phyloP scores from a whole-genome alignment of 2,888 invertebrate species.

The Erannis defoliaria region DNA sequence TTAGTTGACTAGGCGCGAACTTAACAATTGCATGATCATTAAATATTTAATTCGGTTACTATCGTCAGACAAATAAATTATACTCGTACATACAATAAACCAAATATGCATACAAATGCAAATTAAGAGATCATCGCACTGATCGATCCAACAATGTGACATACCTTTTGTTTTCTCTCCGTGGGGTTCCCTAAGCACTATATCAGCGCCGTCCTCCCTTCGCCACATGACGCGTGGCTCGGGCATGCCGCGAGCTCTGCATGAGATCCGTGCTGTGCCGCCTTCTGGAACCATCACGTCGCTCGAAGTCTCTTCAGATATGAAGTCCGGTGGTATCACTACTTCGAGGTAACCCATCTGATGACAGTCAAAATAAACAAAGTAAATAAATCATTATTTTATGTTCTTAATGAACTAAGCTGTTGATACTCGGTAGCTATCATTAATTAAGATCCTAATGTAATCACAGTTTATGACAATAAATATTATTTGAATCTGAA shows the following conservation, averaged over 20 bases:
- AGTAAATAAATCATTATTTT: background rate
- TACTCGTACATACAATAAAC: too few species aligned
- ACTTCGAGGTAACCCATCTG: slow-evolving; percentile 95
- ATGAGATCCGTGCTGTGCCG: slow-evolving; percentile 88
- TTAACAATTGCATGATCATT: too few species aligned
- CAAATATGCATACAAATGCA: too few species aligned
- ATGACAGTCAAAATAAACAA: slow-evolving; percentile 24
- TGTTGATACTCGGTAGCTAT: too few species aligned
- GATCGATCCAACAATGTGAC: slow-evolving; percentile 1
- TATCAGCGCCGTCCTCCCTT: slow-evolving; percentile 93
- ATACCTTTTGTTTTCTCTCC: slow-evolving; percentile 89
- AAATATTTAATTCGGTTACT: too few species aligned
- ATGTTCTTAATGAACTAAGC: too few species aligned
- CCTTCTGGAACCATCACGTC: slow-evolving; percentile 96
- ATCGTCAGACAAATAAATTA: too few species aligned
- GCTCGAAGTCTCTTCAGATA: slow-evolving; percentile 94
- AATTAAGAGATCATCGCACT: too few species aligned
- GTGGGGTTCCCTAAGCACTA: slow-evolving; percentile 90
- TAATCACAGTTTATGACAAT: too few species aligned
- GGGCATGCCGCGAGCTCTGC: slow-evolving; percentile 93
- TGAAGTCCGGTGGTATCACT: slow-evolving; percentile 96
- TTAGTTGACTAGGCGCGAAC: too few species aligned
- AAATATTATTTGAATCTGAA: too few species aligned
- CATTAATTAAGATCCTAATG: too few species aligned
- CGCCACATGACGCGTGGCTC: slow-evolving; percentile 93